Conservation (phyloP, 2,888 invertebrate genomes). For the Heteromurus nitidus region DNA sequence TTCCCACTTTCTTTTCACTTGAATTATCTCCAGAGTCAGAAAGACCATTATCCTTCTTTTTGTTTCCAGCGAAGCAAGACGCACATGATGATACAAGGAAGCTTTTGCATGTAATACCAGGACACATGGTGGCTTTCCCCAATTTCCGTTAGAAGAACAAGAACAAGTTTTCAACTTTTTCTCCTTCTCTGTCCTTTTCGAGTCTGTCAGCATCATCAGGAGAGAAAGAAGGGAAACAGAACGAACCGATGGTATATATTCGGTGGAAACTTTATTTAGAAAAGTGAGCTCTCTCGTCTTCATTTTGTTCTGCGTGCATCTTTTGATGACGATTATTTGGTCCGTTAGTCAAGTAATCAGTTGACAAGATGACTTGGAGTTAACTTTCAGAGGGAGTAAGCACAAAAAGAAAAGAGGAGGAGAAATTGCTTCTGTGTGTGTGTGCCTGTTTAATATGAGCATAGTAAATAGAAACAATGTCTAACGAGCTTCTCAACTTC, state of each 20-base stretch:
- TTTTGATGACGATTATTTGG: conserved; percentile 31
- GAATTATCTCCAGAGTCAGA: conserved; percentile 40
- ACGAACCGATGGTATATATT: neutral
- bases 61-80: conserved; percentile 42
- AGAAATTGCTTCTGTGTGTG: no score
- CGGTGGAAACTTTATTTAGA: neutral
- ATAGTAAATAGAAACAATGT: no score
- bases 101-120: conserved; percentile 14
- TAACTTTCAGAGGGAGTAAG: neutral
- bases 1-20: no score
- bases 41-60: no score
- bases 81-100: no score
- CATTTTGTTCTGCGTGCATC: no score
- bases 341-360: conserved; percentile 45
- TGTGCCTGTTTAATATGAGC: no score
- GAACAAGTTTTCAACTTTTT: neutral
- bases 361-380: conserved; percentile 45
- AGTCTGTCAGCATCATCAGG: neutral
- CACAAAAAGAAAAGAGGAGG: no score
- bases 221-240: neutral
- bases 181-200: conserved; percentile 13
- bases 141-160: no score
- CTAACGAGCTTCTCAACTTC: no score
- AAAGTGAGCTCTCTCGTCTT: no score
- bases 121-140: neutral